Conservation (phyloP, 2,888 invertebrate genomes). For the Ectemnius continuus region DNA sequence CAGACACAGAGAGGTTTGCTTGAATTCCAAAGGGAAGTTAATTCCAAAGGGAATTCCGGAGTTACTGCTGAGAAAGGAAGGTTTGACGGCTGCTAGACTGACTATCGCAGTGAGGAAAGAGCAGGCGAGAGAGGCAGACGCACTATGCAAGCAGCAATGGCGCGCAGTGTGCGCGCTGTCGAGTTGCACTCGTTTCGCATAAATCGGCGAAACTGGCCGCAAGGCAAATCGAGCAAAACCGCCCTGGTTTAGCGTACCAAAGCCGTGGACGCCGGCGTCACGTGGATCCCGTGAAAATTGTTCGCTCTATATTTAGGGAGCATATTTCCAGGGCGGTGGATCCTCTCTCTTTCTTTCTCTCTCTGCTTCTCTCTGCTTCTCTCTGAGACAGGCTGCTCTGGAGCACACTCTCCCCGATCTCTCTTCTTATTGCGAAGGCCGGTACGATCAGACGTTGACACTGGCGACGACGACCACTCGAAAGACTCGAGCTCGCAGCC, state of each 20-base stretch:
- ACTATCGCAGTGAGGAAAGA: too few species aligned
- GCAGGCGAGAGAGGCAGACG: too few species aligned
- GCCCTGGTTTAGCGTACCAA: conserved; percentile 35
- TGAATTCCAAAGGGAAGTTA: too few species aligned
- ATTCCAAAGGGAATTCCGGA: too few species aligned
- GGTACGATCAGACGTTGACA: conserved; percentile 13
- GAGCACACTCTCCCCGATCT: conserved; percentile 13
- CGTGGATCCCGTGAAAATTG: conserved; percentile 66
- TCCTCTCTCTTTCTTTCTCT: background rate
- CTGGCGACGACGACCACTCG: background rate
- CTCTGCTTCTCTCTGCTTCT: conserved; percentile 16
- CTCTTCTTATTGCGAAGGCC: background rate
- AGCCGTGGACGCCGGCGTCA: conserved; percentile 38
- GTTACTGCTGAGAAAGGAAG: too few species aligned
- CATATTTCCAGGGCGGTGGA: conserved; percentile 55
- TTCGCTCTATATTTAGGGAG: conserved; percentile 72
- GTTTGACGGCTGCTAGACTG: too few species aligned
- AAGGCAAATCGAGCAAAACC: conserved; percentile 61
- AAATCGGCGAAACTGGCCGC: conserved; percentile 55
- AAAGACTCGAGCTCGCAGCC: background rate
- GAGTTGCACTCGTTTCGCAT: conserved; percentile 59
- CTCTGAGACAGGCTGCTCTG: background rate
- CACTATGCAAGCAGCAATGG: background rate
- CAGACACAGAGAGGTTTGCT: too few species aligned
- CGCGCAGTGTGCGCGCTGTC: background rate